Conservation (phyloP, 2,797 vertebrate species). For the Melanogrammus aeglefinus region DNA sequence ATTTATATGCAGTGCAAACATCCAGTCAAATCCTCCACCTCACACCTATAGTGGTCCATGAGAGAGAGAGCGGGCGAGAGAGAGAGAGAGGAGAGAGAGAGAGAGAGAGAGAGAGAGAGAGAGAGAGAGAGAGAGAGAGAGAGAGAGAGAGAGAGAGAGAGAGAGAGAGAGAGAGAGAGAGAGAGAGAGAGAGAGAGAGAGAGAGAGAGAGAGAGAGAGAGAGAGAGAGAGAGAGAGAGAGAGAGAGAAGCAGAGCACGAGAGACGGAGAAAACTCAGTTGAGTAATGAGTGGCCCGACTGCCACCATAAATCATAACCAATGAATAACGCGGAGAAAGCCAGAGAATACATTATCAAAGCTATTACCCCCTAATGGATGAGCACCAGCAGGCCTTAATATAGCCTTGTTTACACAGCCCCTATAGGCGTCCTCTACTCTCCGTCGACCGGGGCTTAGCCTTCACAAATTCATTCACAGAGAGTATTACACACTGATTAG, state of each 20-base stretch:
- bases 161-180: constrained; percentile 2
- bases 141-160: not conserved
- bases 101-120: not conserved
- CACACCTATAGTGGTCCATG: constrained; percentile 25
- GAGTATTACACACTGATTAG: not conserved
- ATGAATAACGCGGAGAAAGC: constrained; percentile 29
- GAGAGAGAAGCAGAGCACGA: not conserved
- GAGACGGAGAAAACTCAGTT: constrained; percentile 9
- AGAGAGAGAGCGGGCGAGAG: constrained; percentile 2
- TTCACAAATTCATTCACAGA: constrained; percentile 5
- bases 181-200: not conserved
- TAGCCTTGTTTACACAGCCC: constrained; percentile 6
- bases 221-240: not conserved
- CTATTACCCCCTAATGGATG: constrained; percentile 20
- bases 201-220: not conserved
- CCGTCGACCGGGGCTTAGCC: constrained; percentile 10
- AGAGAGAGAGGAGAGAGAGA: not conserved
- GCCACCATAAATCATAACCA: constrained; percentile 48
- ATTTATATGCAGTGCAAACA: constrained; percentile 55
- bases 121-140: not conserved
- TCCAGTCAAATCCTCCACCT: constrained; percentile 44
- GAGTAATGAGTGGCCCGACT: constrained; percentile 43
- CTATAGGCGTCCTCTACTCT: not conserved
- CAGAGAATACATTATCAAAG: constrained; percentile 25
- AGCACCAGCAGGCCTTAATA: not conserved